Percentiles rank a stretch among this genome's conserved stretches.
Evolutionary conservation across 2,113 vertebrate genomes (phyloP).

Genomic region (Lophius piscatorius): DNA sequence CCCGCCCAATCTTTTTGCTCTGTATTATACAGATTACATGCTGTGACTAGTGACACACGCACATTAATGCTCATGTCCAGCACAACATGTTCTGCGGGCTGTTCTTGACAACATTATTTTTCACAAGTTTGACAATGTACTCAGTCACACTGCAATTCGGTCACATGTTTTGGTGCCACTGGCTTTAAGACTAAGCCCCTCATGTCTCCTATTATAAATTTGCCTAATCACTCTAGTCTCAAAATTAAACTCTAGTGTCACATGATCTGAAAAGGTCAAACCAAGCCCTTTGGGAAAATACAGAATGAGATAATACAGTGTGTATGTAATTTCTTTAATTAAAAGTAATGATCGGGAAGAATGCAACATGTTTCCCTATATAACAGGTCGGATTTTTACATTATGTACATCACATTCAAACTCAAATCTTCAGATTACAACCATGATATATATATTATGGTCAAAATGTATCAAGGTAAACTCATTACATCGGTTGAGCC

Average conservation of each 20-base stretch:
- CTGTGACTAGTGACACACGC: background rate
- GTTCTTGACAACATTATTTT: background rate
- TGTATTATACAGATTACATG: background rate
- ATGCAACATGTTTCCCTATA: background rate
- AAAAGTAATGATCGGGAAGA: slow-evolving; percentile 3
- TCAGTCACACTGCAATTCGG: too few relatives aligned
- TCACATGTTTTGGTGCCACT: slow-evolving; percentile 9
- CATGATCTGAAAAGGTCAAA: slow-evolving; percentile 1
- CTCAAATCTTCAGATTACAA: too few relatives aligned
- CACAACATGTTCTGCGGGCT: background rate
- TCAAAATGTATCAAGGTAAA: too few relatives aligned
- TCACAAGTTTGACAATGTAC: too few relatives aligned
- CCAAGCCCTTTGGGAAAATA: background rate
- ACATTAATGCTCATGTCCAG: background rate
- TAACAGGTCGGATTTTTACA: slow-evolving; percentile 8
- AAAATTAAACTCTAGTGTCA: background rate
- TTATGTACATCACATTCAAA: background rate
- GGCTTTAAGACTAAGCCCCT: slow-evolving; percentile 14
- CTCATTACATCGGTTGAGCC: too few relatives aligned
- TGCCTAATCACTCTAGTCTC: background rate
- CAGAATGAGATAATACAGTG: background rate
- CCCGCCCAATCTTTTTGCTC: slow-evolving; percentile 4
- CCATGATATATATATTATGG: too few relatives aligned
- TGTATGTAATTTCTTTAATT: background rate
- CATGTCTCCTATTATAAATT: background rate